These are phyloP conservation scores for Heterochromis multidens DNA, from an alignment of 2,113 vertebrate genomes.

Conservation along the genomic window DNA sequence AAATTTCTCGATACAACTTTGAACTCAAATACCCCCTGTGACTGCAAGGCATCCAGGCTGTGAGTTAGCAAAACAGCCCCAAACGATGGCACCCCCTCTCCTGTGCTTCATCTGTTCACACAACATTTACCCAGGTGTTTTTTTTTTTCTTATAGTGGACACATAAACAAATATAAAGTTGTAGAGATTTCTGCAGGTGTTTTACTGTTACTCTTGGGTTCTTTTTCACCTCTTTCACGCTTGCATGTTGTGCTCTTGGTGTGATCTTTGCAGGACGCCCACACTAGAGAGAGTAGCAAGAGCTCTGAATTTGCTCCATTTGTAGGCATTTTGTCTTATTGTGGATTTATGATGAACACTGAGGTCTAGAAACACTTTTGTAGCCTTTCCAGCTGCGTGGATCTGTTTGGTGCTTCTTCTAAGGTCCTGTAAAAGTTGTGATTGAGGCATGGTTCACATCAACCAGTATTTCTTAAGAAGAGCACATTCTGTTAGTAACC, in stretches of 20 bases:
- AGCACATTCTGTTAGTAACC: not conserved
- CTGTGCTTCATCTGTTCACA: not conserved
- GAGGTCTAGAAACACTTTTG: fast-evolving
- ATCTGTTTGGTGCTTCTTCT: not conserved
- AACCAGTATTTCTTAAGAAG: not conserved
- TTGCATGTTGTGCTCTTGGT: not conserved
- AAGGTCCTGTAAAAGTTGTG: not conserved
- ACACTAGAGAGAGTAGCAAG: not conserved
- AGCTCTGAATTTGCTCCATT: not conserved
- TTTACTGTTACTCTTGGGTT: not conserved
- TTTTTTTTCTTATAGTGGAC: not conserved
- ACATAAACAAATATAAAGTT: not conserved
- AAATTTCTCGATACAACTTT: too few relatives aligned
- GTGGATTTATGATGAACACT: not conserved
- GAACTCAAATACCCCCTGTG: too few relatives aligned
- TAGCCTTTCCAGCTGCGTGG: not conserved
- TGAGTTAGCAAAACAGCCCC: not conserved
- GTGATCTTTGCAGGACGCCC: not conserved
- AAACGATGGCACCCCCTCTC: not conserved
- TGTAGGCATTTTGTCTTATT: not conserved
- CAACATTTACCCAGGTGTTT: not conserved
- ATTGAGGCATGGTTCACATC: not conserved
- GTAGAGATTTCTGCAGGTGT: not conserved
- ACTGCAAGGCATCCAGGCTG: not conserved
- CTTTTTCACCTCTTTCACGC: not conserved